A percentile compares a stretch with the other conserved stretches of the same genome.
phyloP scores from a whole-genome alignment of 2,797 vertebrate genomes.

The Loris lydekkerianus region DNA sequence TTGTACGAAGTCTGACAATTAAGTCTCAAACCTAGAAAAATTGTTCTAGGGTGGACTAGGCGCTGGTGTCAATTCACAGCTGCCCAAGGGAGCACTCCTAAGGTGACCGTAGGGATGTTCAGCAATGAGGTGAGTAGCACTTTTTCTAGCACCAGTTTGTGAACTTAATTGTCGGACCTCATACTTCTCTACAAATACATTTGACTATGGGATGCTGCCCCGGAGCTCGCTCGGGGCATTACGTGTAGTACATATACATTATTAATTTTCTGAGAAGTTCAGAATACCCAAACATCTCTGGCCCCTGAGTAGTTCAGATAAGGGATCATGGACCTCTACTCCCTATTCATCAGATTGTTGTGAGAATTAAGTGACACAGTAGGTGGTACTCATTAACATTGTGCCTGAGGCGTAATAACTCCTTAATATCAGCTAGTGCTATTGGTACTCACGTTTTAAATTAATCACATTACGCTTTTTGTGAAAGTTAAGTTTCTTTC shows the following conservation, averaged over 20 bases:
- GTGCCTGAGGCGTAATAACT: not conserved
- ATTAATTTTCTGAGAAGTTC: conserved; percentile 6
- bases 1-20: too few species aligned
- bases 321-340: not conserved
- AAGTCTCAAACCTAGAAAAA: too few species aligned
- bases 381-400: not conserved
- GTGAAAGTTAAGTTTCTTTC: conserved; percentile 19
- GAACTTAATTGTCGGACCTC: too few species aligned
- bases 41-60: too few species aligned
- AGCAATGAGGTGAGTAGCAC: too few species aligned
- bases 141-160: too few species aligned
- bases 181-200: not conserved
- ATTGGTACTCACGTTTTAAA: conserved; percentile 33
- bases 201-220: not conserved
- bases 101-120: too few species aligned
- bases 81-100: too few species aligned
- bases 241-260: not conserved
- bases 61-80: too few species aligned
- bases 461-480: conserved; percentile 3
- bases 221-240: not conserved
- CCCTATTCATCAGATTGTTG: not conserved
- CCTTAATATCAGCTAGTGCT: not conserved
- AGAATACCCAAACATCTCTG: not conserved
- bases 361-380: conserved; percentile 25
- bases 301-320: not conserved